A percentile compares a stretch with the other conserved stretches of the same genome.
phyloP scores from a whole-genome alignment of 2,888 invertebrate genomes.

The Ochropacha duplaris region DNA sequence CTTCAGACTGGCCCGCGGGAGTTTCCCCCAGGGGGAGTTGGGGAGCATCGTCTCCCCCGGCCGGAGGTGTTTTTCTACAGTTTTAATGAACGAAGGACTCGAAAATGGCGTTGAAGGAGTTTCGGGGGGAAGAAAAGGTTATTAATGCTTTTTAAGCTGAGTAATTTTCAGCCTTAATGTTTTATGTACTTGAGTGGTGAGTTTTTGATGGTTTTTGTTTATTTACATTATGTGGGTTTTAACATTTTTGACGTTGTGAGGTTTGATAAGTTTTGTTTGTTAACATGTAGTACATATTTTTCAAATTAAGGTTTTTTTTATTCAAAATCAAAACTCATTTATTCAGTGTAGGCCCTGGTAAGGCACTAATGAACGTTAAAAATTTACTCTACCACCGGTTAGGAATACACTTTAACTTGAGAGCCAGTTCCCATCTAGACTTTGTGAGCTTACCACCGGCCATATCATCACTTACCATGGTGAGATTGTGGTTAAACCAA shows the following conservation, averaged over 20 bases:
- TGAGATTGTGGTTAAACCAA: no score
- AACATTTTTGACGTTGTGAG: background rate
- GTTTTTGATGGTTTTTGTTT: constrained; percentile 50
- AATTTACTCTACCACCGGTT: no score
- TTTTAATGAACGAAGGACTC: constrained; percentile 78
- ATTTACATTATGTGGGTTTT: constrained; percentile 24
- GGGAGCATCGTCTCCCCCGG: constrained; percentile 41
- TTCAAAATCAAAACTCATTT: no score
- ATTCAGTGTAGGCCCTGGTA: no score
- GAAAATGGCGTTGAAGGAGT: constrained; percentile 63
- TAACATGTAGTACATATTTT: no score
- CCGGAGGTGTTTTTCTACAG: constrained; percentile 79
- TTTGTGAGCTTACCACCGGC: no score
- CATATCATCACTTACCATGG: no score
- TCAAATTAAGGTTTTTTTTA: no score
- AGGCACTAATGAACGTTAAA: no score
- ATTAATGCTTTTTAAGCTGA: constrained; percentile 80
- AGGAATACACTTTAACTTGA: no score
- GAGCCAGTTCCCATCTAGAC: no score
- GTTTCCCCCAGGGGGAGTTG: constrained; percentile 23
- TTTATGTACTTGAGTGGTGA: constrained; percentile 39
- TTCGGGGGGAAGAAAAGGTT: constrained; percentile 64
- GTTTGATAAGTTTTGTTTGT: background rate
- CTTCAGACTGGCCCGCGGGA: constrained; percentile 42
- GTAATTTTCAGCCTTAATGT: constrained; percentile 70